phyloP scores from a whole-genome alignment of 92 coral and sea anemone genomes.

The Heliopora coerulea region DNA sequence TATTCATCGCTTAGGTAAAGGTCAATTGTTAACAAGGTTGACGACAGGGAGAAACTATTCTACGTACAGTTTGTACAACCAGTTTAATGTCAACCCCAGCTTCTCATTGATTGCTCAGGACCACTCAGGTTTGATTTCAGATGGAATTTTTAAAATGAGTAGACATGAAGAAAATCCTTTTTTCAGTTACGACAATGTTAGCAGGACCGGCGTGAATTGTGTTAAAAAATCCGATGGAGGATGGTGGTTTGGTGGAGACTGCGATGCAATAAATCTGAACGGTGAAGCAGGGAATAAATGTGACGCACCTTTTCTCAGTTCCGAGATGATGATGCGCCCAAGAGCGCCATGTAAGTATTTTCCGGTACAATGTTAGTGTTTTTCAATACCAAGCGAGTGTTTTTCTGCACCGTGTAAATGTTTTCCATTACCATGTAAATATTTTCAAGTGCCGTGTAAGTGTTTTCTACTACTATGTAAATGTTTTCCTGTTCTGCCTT shows the following conservation, averaged over 20 bases:
- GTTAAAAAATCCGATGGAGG: slow-evolving; percentile 1
- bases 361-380: background rate
- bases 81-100: background rate
- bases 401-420: too few relatives aligned
- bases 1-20: slow-evolving; percentile 8
- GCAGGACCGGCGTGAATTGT: background rate
- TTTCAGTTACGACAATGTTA: background rate
- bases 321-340: slow-evolving; percentile 19
- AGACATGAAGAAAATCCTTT: background rate
- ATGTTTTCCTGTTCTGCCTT: too few relatives aligned
- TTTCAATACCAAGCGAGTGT: too few relatives aligned
- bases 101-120: background rate
- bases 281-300: slow-evolving; percentile 4
- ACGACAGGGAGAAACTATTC: background rate
- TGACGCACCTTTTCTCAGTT: background rate
- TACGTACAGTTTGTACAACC: slow-evolving; percentile 9
- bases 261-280: slow-evolving; percentile 8
- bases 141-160: background rate
- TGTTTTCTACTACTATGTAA: too few relatives aligned
- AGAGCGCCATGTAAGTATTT: slow-evolving; percentile 15
- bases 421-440: too few relatives aligned
- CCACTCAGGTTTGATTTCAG: background rate
- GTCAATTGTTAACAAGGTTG: slow-evolving; percentile 11
- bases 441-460: too few relatives aligned
- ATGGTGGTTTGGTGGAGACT: slow-evolving; percentile 19